Evolutionary conservation across 2,888 invertebrate species (phyloP).

Genomic region (Philhelius pedissequus): DNA sequence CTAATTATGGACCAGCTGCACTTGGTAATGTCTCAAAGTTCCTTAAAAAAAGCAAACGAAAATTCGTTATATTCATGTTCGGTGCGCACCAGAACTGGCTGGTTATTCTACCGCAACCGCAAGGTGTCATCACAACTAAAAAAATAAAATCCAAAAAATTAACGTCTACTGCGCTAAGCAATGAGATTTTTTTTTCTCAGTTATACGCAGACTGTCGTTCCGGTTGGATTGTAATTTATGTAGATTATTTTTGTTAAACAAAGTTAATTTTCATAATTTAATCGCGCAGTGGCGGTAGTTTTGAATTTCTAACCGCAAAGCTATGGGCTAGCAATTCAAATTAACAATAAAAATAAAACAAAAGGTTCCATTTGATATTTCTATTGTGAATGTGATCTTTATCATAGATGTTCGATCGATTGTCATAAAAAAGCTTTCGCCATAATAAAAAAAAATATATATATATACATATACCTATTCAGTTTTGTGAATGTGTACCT

Average conservation of each 20-base stretch:
- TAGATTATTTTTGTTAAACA: neutral
- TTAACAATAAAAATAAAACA: conserved; percentile 1
- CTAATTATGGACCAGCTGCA: conserved; percentile 8
- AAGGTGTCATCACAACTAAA: conserved; percentile 45
- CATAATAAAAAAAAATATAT: neutral
- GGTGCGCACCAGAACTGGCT: conserved; percentile 18
- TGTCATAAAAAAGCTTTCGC: neutral
- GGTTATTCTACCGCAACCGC: conserved; percentile 31
- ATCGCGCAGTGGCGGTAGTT: too few relatives aligned
- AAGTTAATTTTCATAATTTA: neutral
- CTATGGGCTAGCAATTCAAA: conserved; percentile 8
- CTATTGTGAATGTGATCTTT: neutral
- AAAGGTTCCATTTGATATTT: conserved; percentile 4
- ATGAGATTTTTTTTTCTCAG: conserved; percentile 38
- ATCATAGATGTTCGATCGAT: neutral
- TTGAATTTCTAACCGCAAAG: neutral
- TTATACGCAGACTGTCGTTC: conserved; percentile 43
- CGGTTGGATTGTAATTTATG: conserved; percentile 30
- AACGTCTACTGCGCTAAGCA: conserved; percentile 35
- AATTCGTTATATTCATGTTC: conserved; percentile 33
- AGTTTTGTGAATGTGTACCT: neutral
- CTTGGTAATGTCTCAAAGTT: neutral
- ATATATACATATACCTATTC: neutral
- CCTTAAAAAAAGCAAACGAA: conserved; percentile 31
- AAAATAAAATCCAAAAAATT: conserved; percentile 29